Evolutionary conservation across 2,888 invertebrate species (phyloP).

Genomic region (Crossocerus cetratus): DNA sequence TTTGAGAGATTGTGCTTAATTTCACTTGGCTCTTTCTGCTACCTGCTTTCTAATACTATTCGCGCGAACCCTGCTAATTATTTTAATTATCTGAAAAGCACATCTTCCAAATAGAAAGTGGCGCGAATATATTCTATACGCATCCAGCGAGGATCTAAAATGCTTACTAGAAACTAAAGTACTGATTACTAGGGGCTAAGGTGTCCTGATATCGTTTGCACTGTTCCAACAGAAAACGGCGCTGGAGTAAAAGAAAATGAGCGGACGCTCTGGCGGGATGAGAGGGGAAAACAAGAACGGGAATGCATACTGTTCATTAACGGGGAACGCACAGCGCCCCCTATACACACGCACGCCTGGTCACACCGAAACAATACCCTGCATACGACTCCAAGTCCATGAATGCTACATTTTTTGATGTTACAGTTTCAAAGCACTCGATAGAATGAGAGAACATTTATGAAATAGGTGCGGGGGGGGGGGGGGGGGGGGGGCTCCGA

Average conservation of each 20-base stretch:
- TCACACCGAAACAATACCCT: too few species aligned
- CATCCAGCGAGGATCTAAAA: conserved; percentile 46
- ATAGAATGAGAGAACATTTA: too few species aligned
- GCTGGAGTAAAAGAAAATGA: conserved; percentile 32
- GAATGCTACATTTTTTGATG: too few species aligned
- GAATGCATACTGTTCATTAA: conserved; percentile 43
- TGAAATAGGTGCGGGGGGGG: too few species aligned
- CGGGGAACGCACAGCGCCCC: conserved; percentile 63
- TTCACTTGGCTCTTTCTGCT: not conserved
- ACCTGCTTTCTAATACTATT: too few species aligned
- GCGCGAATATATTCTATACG: conserved; percentile 3
- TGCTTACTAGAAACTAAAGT: conserved; percentile 46
- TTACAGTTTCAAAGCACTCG: too few species aligned
- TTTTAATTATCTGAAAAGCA: too few species aligned
- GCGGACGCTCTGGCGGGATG: conserved; percentile 30
- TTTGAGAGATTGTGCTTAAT: not conserved
- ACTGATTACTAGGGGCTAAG: conserved; percentile 19
- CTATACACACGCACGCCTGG: too few species aligned
- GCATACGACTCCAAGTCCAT: too few species aligned
- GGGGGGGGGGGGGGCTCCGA: too few species aligned
- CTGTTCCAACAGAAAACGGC: conserved; percentile 37
- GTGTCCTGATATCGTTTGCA: conserved; percentile 43
- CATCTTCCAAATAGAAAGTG: too few species aligned
- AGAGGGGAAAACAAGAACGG: conserved; percentile 34
- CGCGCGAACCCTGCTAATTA: too few species aligned